Evolutionary conservation across 2,113 vertebrate genomes (phyloP).

Genomic region (Cheirogaleus medius): DNA sequence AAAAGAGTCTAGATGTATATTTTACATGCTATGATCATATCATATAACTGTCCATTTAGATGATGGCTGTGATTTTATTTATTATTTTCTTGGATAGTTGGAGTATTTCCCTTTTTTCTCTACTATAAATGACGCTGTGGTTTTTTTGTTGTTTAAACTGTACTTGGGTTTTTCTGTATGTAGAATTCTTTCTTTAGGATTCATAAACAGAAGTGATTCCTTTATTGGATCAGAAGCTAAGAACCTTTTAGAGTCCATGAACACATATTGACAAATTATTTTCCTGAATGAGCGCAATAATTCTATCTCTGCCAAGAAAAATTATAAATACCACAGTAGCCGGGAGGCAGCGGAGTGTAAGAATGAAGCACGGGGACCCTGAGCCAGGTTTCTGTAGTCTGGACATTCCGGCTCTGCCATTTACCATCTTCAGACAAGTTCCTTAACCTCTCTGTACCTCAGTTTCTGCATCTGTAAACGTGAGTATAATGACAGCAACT

Average conservation of each 20-base stretch:
- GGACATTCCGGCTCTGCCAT: not conserved
- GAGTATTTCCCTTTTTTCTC: not conserved
- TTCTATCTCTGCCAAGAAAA: not conserved
- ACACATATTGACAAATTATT: not conserved
- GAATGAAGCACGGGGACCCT: not conserved
- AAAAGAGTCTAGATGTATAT: not conserved
- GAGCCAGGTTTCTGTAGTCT: not conserved
- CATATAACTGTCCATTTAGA: not conserved
- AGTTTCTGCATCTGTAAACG: not conserved
- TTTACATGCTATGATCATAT: not conserved
- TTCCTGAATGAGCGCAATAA: not conserved
- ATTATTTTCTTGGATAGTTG: not conserved
- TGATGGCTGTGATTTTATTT: not conserved
- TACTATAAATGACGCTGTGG: not conserved
- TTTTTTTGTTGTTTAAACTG: not conserved
- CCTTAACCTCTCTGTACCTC: not conserved
- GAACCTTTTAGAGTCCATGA: not conserved
- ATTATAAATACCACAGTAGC: not conserved
- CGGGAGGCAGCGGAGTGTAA: not conserved
- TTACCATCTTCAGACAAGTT: not conserved
- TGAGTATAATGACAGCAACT: not conserved
- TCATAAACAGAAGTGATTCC: not conserved
- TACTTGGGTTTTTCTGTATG: not conserved
- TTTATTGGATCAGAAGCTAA: not conserved
- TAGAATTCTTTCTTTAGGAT: constrained; percentile 5